These are phyloP conservation scores for Tridacna gigas DNA, from an alignment of 2,888 invertebrate species.

Conservation along the genomic window DNA sequence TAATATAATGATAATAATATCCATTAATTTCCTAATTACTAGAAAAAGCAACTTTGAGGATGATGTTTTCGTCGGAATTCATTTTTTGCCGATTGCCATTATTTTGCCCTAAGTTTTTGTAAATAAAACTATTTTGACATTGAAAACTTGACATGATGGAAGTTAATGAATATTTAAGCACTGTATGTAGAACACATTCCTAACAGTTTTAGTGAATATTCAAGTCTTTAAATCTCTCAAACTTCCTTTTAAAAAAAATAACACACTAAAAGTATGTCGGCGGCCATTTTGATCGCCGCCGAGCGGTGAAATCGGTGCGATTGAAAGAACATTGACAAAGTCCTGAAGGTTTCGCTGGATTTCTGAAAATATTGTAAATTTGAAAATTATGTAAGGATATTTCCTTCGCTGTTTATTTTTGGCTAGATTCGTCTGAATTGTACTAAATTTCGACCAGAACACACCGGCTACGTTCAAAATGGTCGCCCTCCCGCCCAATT, in stretches of 20 bases:
- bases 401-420: background rate
- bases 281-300: conserved; percentile 66
- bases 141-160: background rate
- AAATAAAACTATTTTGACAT: no score
- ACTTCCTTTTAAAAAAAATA: background rate
- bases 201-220: conserved; percentile 30
- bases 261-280: conserved; percentile 23
- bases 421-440: background rate
- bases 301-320: conserved; percentile 65
- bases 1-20: conserved; percentile 26
- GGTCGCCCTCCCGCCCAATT: conserved; percentile 58
- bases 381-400: background rate
- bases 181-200: conserved; percentile 6
- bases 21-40: conserved; percentile 41
- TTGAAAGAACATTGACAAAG: conserved; percentile 59
- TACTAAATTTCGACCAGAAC: conserved; percentile 8
- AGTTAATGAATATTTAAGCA: conserved; percentile 41
- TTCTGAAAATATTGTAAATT: background rate
- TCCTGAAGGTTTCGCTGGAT: background rate
- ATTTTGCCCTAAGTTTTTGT: no score
- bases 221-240: background rate
- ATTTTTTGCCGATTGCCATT: no score
- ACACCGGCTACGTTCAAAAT: conserved; percentile 36
- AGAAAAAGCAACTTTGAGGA: conserved; percentile 8
- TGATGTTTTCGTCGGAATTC: background rate